Conservation (phyloP, 2,113 vertebrate species). For the Microcebus ravelobensis region DNA sequence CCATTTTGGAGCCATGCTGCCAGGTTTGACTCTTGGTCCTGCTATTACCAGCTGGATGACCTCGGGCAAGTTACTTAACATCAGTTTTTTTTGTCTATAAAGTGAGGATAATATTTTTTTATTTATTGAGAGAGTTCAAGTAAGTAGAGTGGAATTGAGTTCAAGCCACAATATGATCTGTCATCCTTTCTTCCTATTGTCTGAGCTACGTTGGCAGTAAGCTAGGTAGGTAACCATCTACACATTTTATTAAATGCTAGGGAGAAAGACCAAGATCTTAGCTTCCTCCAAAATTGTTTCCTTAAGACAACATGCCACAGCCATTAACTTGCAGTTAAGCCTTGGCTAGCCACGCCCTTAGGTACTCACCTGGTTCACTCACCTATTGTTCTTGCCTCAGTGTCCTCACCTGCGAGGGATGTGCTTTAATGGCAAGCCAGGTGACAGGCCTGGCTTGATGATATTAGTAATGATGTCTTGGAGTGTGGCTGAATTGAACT, state of each 20-base stretch:
- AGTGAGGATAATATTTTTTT: neutral
- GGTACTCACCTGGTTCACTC: neutral
- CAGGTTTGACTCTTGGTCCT: neutral
- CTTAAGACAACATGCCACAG: neutral
- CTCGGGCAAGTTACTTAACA: neutral
- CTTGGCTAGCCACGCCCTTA: neutral
- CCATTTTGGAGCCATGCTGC: neutral
- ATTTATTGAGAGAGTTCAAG: neutral
- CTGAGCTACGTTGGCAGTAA: neutral
- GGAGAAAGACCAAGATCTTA: neutral
- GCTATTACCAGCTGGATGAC: neutral
- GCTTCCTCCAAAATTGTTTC: neutral
- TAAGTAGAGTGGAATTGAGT: neutral
- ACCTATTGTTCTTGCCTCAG: neutral
- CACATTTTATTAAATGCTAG: neutral
- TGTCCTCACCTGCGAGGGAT: neutral
- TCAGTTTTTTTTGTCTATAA: neutral
- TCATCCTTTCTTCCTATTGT: neutral
- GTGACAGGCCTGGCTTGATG: neutral
- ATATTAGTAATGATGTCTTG: neutral
- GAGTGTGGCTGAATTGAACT: neutral
- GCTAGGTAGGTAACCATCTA: neutral
- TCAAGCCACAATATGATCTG: neutral
- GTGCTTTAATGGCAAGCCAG: neutral
- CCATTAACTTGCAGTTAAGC: neutral